phyloP scores from a whole-genome alignment of 1,140 invertebrate species.

The Tetragnatha versicolor region DNA sequence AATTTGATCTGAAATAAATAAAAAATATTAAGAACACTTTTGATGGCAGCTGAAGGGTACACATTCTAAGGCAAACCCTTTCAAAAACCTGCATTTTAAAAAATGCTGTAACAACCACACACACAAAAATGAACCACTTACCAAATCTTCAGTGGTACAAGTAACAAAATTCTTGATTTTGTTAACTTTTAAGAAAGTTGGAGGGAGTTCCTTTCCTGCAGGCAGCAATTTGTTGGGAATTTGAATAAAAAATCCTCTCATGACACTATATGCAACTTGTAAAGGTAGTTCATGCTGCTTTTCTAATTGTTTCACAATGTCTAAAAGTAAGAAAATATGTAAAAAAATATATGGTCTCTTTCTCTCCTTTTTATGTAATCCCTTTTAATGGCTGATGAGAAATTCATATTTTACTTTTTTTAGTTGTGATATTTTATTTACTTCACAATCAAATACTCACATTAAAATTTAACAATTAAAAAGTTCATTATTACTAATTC shows the following conservation, averaged over 20 bases:
- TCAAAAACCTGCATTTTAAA: background rate
- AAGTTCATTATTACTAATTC: too few species aligned
- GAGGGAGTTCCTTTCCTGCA: constrained; percentile 68
- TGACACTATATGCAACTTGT: constrained; percentile 71
- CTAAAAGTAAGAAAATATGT: constrained; percentile 41
- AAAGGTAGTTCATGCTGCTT: constrained; percentile 73
- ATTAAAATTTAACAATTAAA: too few species aligned
- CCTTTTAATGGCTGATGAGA: too few species aligned
- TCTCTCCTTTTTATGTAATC: too few species aligned
- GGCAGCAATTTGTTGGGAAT: constrained; percentile 65
- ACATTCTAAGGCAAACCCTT: too few species aligned
- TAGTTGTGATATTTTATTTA: too few species aligned
- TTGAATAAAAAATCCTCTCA: constrained; percentile 80
- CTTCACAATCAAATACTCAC: too few species aligned
- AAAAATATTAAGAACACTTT: constrained; percentile 11
- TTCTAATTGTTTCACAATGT: constrained; percentile 68
- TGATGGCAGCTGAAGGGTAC: background rate
- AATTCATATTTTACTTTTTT: too few species aligned
- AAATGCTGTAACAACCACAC: too few species aligned
- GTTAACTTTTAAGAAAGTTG: constrained; percentile 76
- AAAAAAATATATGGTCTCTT: too few species aligned
- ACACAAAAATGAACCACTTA: constrained; percentile 60
- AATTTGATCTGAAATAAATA: constrained; percentile 66
- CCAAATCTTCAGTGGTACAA: constrained; percentile 81
- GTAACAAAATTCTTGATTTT: constrained; percentile 71